Conservation (phyloP, 2,113 vertebrate species). For the Macquaria ambigua region DNA sequence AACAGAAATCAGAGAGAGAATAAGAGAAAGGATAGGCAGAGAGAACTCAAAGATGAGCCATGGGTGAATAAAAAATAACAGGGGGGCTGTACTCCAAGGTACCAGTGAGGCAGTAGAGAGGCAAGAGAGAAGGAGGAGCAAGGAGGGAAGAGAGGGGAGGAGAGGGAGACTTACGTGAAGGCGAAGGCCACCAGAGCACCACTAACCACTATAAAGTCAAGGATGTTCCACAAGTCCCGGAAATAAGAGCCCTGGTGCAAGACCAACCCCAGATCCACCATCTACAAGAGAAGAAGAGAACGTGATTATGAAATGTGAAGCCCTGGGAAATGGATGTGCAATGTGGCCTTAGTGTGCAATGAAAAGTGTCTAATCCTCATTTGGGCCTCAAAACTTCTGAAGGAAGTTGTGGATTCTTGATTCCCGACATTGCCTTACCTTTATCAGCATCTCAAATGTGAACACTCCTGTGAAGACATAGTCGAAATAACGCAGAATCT, state of each 20-base stretch:
- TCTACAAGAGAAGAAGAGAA: constrained; percentile 79
- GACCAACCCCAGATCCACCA: constrained; percentile 95
- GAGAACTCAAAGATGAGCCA: constrained; percentile 2
- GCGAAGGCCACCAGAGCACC: constrained; percentile 97
- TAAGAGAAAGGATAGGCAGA: constrained; percentile 5
- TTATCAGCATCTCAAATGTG: constrained; percentile 97
- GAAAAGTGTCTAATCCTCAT: not conserved
- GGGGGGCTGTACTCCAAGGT: constrained; percentile 55
- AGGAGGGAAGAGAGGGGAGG: constrained; percentile 28
- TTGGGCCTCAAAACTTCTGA: not conserved
- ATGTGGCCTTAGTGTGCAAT: not conserved
- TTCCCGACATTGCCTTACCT: constrained; percentile 81
- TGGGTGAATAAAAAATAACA: constrained; percentile 20
- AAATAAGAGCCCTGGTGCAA: constrained; percentile 97
- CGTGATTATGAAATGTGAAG: not conserved
- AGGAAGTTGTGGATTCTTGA: not conserved
- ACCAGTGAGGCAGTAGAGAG: constrained; percentile 49
- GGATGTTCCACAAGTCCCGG: constrained; percentile 96
- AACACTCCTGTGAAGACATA: constrained; percentile 97
- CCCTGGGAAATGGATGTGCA: too few relatives aligned
- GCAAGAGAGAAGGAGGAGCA: constrained; percentile 29
- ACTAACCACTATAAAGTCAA: constrained; percentile 99
- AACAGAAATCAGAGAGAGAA: constrained; percentile 19
- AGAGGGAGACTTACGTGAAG: constrained; percentile 93
- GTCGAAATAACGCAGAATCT: constrained; percentile 96